Evolutionary conservation across 2,888 invertebrate species (phyloP).

Genomic region (Saturnia japonica): DNA sequence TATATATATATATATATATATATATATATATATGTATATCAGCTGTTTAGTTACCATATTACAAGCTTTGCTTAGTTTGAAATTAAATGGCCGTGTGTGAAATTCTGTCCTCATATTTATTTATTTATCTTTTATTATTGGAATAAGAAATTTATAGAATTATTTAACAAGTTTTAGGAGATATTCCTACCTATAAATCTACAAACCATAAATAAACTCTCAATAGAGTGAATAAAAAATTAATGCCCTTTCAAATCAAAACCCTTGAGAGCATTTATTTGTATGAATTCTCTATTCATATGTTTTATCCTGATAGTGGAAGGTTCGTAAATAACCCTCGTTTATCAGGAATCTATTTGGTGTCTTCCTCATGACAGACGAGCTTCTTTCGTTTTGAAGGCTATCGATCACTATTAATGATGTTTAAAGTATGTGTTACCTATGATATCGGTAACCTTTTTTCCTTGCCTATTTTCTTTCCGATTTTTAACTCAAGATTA

Average conservation of each 20-base stretch:
- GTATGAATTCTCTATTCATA: conserved; percentile 61
- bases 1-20: no score
- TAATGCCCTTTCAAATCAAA: conserved; percentile 68
- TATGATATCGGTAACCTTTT: conserved; percentile 48
- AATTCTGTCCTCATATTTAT: no score
- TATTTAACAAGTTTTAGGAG: not conserved
- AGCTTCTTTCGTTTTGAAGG: conserved; percentile 56
- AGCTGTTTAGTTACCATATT: no score
- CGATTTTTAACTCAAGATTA: no score
- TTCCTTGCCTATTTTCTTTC: not conserved
- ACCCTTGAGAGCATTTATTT: conserved; percentile 62
- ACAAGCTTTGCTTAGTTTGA: no score
- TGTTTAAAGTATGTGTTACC: conserved; percentile 62
- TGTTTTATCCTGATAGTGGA: conserved; percentile 52
- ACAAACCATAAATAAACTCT: not conserved
- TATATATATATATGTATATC: no score
- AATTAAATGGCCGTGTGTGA: no score
- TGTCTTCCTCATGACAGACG: conserved; percentile 70
- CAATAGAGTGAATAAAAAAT: conserved; percentile 45
- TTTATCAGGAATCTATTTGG: conserved; percentile 70
- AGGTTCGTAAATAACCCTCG: conserved; percentile 67
- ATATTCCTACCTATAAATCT: not conserved
- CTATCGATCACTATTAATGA: conserved; percentile 71
- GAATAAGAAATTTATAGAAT: not conserved
- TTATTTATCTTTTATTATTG: no score